Percentiles rank a stretch among this genome's conserved stretches.
Evolutionary conservation across 2,113 vertebrate genomes (phyloP).

Genomic region (Salvelinus fontinalis): DNA sequence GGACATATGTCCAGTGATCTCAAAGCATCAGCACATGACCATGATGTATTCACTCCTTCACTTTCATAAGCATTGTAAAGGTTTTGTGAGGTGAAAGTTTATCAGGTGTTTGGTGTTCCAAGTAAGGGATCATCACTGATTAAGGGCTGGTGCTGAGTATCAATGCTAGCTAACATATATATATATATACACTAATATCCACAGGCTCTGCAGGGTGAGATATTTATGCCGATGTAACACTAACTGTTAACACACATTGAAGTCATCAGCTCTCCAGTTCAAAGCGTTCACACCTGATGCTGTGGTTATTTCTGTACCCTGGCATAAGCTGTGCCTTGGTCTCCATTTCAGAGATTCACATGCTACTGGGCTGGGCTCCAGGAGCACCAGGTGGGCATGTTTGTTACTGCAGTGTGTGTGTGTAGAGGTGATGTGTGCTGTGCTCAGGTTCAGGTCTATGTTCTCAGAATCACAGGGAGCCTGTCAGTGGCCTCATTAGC

Average conservation of each 20-base stretch:
- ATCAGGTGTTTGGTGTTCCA: not conserved
- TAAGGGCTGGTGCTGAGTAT: not conserved
- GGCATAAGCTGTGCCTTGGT: not conserved
- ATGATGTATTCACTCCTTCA: no score
- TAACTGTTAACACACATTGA: not conserved
- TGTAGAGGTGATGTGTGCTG: no score
- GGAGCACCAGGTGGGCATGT: no score
- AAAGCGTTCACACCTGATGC: not conserved
- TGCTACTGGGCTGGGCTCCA: not conserved
- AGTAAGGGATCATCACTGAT: not conserved
- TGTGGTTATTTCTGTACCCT: slow-evolving; percentile 1
- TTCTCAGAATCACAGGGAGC: slow-evolving; percentile 9
- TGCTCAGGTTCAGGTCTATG: not conserved
- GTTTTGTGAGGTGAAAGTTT: not conserved
- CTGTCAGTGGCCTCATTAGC: slow-evolving; percentile 9
- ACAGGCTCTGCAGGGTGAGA: not conserved
- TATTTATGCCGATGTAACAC: not conserved
- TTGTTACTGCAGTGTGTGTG: not conserved
- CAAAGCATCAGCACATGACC: not conserved
- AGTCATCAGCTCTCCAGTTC: not conserved
- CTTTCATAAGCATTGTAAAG: not conserved
- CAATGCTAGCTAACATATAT: not conserved
- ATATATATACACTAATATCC: not conserved
- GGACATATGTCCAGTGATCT: not conserved
- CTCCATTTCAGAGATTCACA: not conserved